phyloP scores from a whole-genome alignment of 2,113 vertebrate genomes.

The Tachycineta bicolor region DNA sequence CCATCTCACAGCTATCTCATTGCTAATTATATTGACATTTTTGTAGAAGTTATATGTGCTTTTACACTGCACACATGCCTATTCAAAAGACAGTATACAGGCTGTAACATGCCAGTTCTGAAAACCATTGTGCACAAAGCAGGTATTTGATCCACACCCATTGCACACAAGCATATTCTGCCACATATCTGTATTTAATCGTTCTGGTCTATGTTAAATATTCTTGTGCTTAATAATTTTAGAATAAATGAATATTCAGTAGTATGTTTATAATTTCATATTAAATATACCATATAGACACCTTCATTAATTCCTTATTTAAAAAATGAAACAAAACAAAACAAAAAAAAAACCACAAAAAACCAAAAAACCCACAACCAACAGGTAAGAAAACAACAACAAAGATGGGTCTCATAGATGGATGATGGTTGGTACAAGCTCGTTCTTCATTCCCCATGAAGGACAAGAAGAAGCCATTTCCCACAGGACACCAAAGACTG shows the following conservation, averaged over 20 bases:
- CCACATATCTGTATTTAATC: background rate
- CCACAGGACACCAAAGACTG: background rate
- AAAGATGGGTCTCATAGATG: background rate
- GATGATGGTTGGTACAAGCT: accelerated
- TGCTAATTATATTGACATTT: conserved; percentile 8
- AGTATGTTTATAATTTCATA: background rate
- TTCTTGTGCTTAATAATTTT: background rate
- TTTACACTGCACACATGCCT: background rate
- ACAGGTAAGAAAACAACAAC: background rate
- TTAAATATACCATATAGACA: background rate
- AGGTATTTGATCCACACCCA: background rate
- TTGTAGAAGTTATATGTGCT: background rate
- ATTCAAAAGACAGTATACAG: background rate
- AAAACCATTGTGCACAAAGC: conserved; percentile 12
- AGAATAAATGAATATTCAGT: background rate
- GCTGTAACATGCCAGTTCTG: background rate
- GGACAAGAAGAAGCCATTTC: background rate
- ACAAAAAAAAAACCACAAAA: no score
- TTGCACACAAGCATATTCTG: background rate
- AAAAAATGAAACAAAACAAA: no score
- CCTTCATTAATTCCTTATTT: background rate
- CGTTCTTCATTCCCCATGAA: background rate
- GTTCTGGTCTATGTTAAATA: background rate
- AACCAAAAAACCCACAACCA: background rate
- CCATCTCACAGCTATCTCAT: background rate